Evolutionary conservation across 2,113 vertebrate genomes (phyloP).

Genomic region (Scytalopus superciliaris): DNA sequence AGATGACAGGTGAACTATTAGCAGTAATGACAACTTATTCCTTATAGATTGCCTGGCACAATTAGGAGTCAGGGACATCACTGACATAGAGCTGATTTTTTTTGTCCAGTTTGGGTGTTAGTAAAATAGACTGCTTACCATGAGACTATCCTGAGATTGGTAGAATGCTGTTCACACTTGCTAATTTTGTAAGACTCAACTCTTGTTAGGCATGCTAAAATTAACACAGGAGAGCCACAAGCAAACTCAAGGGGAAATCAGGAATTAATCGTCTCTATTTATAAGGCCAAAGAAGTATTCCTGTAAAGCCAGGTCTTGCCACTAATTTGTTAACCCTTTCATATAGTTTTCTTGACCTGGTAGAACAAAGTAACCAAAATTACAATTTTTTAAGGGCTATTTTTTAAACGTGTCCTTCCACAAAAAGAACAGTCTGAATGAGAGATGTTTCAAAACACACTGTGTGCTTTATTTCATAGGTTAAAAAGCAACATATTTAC

Average conservation of each 20-base stretch:
- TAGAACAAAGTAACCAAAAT: not conserved
- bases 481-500: not conserved
- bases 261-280: not conserved
- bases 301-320: not conserved
- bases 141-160: not conserved
- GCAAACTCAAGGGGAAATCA: not conserved
- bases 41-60: not conserved
- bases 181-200: not conserved
- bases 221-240: not conserved
- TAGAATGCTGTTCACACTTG: not conserved
- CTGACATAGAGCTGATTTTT: not conserved
- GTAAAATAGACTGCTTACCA: not conserved
- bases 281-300: not conserved
- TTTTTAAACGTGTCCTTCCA: not conserved
- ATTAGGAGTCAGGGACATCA: not conserved
- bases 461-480: not conserved
- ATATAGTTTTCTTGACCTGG: not conserved
- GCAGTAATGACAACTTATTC: not conserved
- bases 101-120: not conserved
- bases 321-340: not conserved
- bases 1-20: not conserved
- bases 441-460: not conserved
- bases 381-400: not conserved
- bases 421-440: not conserved
- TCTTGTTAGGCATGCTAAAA: rapidly evolving